These are phyloP conservation scores for Lithobates sylvaticus DNA, from an alignment of 2,797 vertebrate genomes.

Conservation along the genomic window DNA sequence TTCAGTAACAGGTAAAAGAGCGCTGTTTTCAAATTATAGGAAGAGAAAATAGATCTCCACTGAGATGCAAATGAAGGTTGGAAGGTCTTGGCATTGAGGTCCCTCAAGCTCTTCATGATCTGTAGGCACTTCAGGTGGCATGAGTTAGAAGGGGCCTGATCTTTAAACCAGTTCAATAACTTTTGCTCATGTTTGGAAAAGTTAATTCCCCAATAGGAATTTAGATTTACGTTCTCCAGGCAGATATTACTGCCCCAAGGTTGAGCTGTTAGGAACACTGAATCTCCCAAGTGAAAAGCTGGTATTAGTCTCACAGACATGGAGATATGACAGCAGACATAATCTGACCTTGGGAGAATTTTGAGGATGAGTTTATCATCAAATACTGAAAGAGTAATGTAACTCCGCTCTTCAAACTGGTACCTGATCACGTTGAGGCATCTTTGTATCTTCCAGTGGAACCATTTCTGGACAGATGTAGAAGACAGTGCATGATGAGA, in stretches of 20 bases:
- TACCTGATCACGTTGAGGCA: constrained; percentile 81
- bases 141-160: constrained; percentile 76
- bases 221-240: constrained; percentile 10
- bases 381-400: constrained; percentile 74
- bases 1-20: constrained; percentile 79
- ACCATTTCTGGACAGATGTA: constrained; percentile 82
- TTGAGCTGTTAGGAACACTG: constrained; percentile 78
- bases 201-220: constrained; percentile 80
- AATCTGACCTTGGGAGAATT: constrained; percentile 83
- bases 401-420: constrained; percentile 83
- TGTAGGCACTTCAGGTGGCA: constrained; percentile 88
- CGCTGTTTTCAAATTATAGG: constrained; percentile 81
- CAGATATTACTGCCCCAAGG: constrained; percentile 23
- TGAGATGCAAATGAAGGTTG: constrained; percentile 72
- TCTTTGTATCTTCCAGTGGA: constrained; percentile 82
- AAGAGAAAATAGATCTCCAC: constrained; percentile 82
- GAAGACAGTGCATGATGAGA: constrained; percentile 75
- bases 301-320: constrained; percentile 86
- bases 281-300: constrained; percentile 80
- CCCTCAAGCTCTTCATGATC: constrained; percentile 84
- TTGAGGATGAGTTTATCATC: constrained; percentile 79
- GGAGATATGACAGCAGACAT: constrained; percentile 88
- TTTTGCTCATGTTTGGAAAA: constrained; percentile 83
- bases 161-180: constrained; percentile 81
- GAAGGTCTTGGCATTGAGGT: constrained; percentile 78